Evolutionary conservation across 2,888 invertebrate species (phyloP), one percentile per base, ranked within the genome.

Genomic region (Cepaea hortensis): DNA sequence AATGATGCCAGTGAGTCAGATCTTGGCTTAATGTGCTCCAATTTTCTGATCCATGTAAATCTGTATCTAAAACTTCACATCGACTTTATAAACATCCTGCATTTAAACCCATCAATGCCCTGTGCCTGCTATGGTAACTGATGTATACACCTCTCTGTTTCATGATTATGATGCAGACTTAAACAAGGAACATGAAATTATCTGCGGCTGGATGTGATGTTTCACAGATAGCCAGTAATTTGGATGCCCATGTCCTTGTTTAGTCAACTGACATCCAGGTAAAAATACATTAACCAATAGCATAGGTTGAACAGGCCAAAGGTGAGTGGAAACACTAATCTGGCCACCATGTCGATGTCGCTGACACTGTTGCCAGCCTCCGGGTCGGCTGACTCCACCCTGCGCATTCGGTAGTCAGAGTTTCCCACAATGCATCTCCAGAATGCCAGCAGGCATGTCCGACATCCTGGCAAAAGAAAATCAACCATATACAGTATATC

Each of bases 301-400:
- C 97, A 96, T 80, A 98, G 95, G 94, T 98, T 98, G 90, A 98
- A 96, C 0, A 97, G 94, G 0, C 96, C 96, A 93, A 98, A 98
- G 0, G 97, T 97, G n/a, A 97, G 96, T 2, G 97, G 97, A 93
- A 97, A 97, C 55, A 97, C 96, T 75, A 97, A 95, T 77, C 97
- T 95, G 0, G 98, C 97, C 0, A 97, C 96, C 90, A 96, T 96
- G 94, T 97, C 97, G 89, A 97, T 97, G 94, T 96, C 96, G 88
- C 97, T 97, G 3, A 97, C 97, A 46, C 97, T 97, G 94, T 97
- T 97, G 91, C 91, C 91, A 15, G 85, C 75, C 62, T 90, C 89
- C 6, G 89, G 85, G 65, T 91, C 90, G 1, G 90, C 90, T 11
- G 87, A 85, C 72, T 88, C 84, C 23, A 77, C 87, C 5, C 85